Evolutionary conservation across 2,113 vertebrate genomes (phyloP).

Genomic region (Limnothrissa miodon): DNA sequence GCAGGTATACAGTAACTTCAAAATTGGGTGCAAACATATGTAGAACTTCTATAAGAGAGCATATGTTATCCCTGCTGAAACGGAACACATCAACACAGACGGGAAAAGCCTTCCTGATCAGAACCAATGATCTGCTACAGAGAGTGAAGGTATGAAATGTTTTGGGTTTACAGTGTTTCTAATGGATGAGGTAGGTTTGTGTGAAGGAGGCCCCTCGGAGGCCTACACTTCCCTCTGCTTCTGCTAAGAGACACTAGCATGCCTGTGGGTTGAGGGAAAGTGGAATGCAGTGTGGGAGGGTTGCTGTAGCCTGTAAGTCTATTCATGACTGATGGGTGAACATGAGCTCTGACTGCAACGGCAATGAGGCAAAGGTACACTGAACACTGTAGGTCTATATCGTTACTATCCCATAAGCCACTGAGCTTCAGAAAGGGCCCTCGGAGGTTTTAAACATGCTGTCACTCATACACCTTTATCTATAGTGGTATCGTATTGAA

Average conservation of each 20-base stretch:
- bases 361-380: not conserved
- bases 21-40: not conserved
- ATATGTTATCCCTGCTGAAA: not conserved
- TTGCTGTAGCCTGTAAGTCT: not conserved
- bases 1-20: not conserved
- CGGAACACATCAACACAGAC: not conserved
- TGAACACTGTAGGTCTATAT: no score
- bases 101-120: not conserved
- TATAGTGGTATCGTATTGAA: no score
- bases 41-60: not conserved
- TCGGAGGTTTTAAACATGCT: no score
- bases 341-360: not conserved
- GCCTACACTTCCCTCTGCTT: not conserved
- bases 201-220: not conserved
- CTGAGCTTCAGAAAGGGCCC: no score
- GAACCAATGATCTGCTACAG: not conserved
- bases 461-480: no score
- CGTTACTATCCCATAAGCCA: no score
- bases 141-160: not conserved
- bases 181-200: not conserved
- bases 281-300: not conserved
- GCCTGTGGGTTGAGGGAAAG: not conserved
- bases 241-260: not conserved
- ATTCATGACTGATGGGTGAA: not conserved
- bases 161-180: not conserved